Evolutionary conservation across 2,888 invertebrate genomes (phyloP), one percentile per base, ranked within the genome.

Genomic region (Tanypteryx hageni): DNA sequence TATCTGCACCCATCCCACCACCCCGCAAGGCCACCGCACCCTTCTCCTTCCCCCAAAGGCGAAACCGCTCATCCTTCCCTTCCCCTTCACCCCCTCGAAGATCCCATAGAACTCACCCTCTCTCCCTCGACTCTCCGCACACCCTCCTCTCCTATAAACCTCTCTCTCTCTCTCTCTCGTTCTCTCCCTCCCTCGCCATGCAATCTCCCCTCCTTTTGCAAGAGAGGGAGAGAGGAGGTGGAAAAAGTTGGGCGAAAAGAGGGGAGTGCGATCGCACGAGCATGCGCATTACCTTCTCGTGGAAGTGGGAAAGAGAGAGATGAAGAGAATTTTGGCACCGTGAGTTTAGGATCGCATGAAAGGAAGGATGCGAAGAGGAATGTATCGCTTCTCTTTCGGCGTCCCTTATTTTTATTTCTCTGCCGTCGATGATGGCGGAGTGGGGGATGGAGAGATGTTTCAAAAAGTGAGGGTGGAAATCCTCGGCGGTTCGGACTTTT

Each of bases 91-190:
- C 16, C 16, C 7, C 64, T 8, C 64, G 16, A n/a, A n/a, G 16
- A 14, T 44, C 44, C 44, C 44, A 44, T 44, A 44, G 91, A 58
- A 27, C 27, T 27, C 59, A 82, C 57, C 94, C 94, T 94, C 95
- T 93, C 92, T 64, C 93, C 81, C 92, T 94, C 94, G 94, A 94
- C 94, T 95, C 95, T 93, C 93, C 94, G 93, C 93, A 95, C 95
- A 95, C 82, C 44, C 44, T 31, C 83, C 83, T 56, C 83, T 7
- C 83, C 10, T 14, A 27, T 57, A 83, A 56, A 44, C 83, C 56
- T 83, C 57, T n/a, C n/a, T n/a, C 83, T 83, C 83, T 81, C 81
- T 0, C 22, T 11, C 7, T 13, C 4, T 18, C 11, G 1, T 56
- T 83, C 83, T 0, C 16, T 56, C 82, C 82, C 27, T 31, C 22